Base-by-base conservation (phyloP, 2,113 vertebrate species). In the Neodon shergylaensis region DNA sequence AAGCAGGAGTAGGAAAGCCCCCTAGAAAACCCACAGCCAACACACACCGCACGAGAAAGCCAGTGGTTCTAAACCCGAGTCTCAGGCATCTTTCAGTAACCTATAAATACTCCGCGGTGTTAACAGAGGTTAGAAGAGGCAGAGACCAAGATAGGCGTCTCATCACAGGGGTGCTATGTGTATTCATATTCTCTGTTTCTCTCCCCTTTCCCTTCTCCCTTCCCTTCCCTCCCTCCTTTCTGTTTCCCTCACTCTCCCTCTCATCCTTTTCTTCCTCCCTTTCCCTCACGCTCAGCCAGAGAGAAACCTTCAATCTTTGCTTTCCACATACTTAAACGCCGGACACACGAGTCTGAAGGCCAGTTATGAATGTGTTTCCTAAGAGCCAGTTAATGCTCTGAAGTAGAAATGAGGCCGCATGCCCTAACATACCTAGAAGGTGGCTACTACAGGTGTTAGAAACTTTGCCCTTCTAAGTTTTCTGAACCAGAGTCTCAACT, bases 301-400 rank as follows among this genome's bases (percentile, higher is more conserved):
- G 61, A 95, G 39, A 66, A 78, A 70, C 68, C n/a, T 92, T 49
- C 87, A 81, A 1, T 73, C 6, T 19, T 93, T 49, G 36, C 72
- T 77, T 88, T 89, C 81, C 88, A 61, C 90, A 14, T 78, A 90
- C 5, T 88, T 61, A 96, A 95, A 76, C 2, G 33, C 66, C 39
- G 9, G 70, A 89, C 44, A n/a, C 88, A 33, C 3, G 44, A 42
- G 68, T 54, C 49, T 26, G 19, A 65, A 54, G 81, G 31, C 52
- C 39, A 42, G 44, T 54, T 70, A n/a, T 58, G 49, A 66, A 1
- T 84, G 73, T 21, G 36, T 87, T 92, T 94, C 92, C 88, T 76
- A 52, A 97, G 91, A 90, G 88, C 88, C 66, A 90, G 42, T 77
- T 96, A 44, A 66, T 79, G 88, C 79, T 89, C 92, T 84, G 12